Base-by-base conservation (phyloP, 92 coral and sea anemone genomes). In the Parazoanthus darwini region DNA sequence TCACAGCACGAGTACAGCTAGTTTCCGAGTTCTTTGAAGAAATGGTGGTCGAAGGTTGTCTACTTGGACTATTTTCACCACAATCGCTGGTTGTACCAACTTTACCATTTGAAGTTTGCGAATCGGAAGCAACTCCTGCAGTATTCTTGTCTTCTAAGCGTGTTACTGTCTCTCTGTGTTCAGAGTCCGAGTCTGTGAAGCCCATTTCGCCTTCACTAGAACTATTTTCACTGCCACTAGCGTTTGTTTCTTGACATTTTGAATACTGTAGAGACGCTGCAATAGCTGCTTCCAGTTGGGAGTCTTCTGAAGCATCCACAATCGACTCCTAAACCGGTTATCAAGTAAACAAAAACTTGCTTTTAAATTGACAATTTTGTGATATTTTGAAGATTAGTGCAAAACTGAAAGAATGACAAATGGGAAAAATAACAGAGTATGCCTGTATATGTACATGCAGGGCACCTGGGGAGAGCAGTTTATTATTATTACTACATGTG, bases 281-380 rank as follows among this genome's bases (percentile, higher is more conserved):
- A 51, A 97, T 97, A 5, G 99, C 99, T 15, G 99, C 99, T 82
- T 96, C 98, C 56, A 97, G 90, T 88, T 97, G 99, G 20, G 99
- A 97, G 76, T 97, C 98, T 77, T 97, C 99, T 20, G 99, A 97
- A 29, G 99, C 99, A 90, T 97, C 99, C 46, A 97, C 94, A 73
- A 97, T 94, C 18, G 98, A 95, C 72, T 97, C 96, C 99, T 97
- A 56, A 38, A 42, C 78, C 25, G 1, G 26, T 26, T 9, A 54
- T 13, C 18, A 39, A 72, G 59, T 59, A 20, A 46, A 15, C 22
- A 15, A 67, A 23, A 8, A 80, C 13, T 35, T 44, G 26, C 26
- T 36, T 37, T 25, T 20, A 16, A 76, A 10, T 48, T n/a, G 5
- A 10, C 73, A 82, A 14, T 8, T 39, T 37, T 82, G 38, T 25